Evolutionary conservation across 1,140 invertebrate genomes (phyloP).

Genomic region (Marisa cornuarietis): DNA sequence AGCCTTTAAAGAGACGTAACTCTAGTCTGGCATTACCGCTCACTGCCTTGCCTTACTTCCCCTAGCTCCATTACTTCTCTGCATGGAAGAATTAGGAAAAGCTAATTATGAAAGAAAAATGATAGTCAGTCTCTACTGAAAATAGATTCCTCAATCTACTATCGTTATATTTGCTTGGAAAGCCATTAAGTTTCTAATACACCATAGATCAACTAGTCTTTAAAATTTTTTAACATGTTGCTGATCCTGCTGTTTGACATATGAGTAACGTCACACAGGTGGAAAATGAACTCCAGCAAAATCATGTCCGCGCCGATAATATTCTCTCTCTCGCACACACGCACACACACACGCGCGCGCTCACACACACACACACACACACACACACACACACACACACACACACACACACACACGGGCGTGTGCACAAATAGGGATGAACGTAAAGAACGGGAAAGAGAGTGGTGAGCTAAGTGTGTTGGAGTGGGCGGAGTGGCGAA

Average conservation of each 20-base stretch:
- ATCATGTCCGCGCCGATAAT: neutral
- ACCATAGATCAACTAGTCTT: neutral
- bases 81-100: too few species aligned
- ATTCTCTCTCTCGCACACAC: too few species aligned
- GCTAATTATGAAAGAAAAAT: neutral
- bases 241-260: neutral
- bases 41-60: too few species aligned
- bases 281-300: neutral
- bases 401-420: slow-evolving; percentile 5
- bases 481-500: neutral
- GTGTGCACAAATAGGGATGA: neutral
- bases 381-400: slow-evolving; percentile 15
- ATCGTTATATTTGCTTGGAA: neutral
- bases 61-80: too few species aligned
- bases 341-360: neutral
- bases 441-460: slow-evolving; percentile 1
- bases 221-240: too few species aligned
- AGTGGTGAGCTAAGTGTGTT: neutral
- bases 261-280: neutral
- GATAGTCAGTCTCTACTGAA: neutral
- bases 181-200: too few species aligned
- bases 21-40: too few species aligned
- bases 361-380: slow-evolving; percentile 8
- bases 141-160: neutral
- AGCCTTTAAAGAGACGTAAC: too few species aligned